Evolutionary conservation across 92 coral and sea anemone species (phyloP).

Genomic region (Zoanthus solanderi): DNA sequence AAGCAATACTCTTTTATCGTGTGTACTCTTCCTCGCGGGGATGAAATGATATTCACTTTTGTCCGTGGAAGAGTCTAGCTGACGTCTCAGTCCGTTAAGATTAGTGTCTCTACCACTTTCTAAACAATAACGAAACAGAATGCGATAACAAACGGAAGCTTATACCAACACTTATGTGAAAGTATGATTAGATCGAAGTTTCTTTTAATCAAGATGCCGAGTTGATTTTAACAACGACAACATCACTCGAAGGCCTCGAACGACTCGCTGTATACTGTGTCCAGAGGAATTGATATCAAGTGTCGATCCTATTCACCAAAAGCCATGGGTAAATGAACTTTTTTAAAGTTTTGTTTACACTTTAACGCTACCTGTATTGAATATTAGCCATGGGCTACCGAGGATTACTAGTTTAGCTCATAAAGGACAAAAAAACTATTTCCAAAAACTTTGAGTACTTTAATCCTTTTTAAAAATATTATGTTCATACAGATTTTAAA

Average conservation of each 20-base stretch:
- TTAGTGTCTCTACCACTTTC: not conserved
- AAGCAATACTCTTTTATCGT: slow-evolving; percentile 7
- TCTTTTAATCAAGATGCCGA: not conserved
- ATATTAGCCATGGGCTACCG: not conserved
- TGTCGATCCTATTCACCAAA: not conserved
- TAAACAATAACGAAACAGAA: not conserved
- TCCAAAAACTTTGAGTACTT: not conserved
- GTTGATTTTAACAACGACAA: not conserved
- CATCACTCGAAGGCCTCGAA: not conserved
- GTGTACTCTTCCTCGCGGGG: not conserved
- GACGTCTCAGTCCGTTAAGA: not conserved
- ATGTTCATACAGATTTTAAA: not conserved
- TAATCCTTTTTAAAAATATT: not conserved
- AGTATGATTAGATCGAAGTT: not conserved
- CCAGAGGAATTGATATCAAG: not conserved
- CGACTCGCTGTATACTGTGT: not conserved
- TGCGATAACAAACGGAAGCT: not conserved
- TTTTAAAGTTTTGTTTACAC: not conserved
- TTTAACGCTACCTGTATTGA: not conserved
- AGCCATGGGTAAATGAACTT: slow-evolving; percentile 20
- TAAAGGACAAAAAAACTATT: not conserved
- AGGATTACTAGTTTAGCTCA: not conserved
- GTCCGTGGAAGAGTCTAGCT: not conserved
- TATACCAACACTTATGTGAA: not conserved
- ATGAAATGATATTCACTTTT: not conserved